A percentile compares a stretch with the other conserved stretches of the same genome.
phyloP scores from a whole-genome alignment of 2,888 invertebrate species.

The Hypercompe scribonia region DNA sequence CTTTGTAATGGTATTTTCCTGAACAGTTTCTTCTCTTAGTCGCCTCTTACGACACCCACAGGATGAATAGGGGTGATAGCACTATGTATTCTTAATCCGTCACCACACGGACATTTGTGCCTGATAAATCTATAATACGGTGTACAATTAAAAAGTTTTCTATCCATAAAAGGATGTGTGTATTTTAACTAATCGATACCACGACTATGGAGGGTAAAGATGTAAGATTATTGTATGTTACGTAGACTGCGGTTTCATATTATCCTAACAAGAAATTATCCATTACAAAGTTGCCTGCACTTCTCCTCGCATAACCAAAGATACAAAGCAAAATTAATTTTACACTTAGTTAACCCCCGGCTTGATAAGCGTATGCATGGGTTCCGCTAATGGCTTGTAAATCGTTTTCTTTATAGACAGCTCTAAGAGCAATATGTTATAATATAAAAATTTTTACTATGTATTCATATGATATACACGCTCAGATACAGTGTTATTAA shows the following conservation, averaged over 20 bases:
- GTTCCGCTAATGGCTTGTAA: slow-evolving; percentile 36
- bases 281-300: slow-evolving; percentile 18
- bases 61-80: too few species aligned
- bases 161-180: too few species aligned
- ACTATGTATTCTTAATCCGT: too few species aligned
- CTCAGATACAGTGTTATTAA: neutral
- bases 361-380: slow-evolving; percentile 45
- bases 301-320: slow-evolving; percentile 11
- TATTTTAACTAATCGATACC: too few species aligned
- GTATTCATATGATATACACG: neutral
- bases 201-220: neutral
- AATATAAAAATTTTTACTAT: neutral
- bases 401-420: slow-evolving; percentile 28
- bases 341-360: slow-evolving; percentile 38
- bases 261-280: slow-evolving; percentile 11
- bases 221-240: neutral
- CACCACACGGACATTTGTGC: too few species aligned
- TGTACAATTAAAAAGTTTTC: too few species aligned
- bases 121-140: too few species aligned
- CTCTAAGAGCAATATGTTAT: neutral
- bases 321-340: slow-evolving; percentile 51
- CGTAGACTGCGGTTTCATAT: neutral
- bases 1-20: too few species aligned
- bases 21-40: too few species aligned
- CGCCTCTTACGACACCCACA: too few species aligned